Evolutionary conservation across 2,888 invertebrate genomes (phyloP).

Genomic region (Hirtodrosophila confusa): DNA sequence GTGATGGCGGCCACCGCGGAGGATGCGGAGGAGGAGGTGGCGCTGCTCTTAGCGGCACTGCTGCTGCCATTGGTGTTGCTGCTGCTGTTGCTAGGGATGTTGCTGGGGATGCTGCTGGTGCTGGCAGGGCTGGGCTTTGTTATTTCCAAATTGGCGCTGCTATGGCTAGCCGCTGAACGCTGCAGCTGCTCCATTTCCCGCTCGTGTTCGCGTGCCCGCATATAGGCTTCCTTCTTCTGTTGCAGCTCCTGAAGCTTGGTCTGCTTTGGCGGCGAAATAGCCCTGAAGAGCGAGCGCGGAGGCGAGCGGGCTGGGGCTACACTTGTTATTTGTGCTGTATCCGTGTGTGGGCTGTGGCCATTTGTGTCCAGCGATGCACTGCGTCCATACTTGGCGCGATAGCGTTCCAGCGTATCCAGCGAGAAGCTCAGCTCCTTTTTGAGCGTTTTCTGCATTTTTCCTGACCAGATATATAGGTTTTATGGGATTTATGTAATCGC

Average conservation of each 20-base stretch:
- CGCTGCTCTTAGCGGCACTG: constrained; percentile 20
- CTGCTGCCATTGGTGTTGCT: constrained; percentile 12
- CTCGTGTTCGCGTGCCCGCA: constrained; percentile 66
- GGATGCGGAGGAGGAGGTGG: constrained; percentile 14
- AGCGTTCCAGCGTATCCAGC: constrained; percentile 70
- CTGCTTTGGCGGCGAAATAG: constrained; percentile 60
- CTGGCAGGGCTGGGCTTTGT: constrained; percentile 20
- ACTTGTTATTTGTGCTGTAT: constrained; percentile 9
- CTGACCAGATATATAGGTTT: background rate
- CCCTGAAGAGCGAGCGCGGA: constrained; percentile 51
- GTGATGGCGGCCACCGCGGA: constrained; percentile 6
- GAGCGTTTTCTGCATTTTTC: constrained; percentile 62
- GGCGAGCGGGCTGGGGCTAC: constrained; percentile 32
- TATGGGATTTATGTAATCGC: constrained; percentile 75
- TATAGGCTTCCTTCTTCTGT: constrained; percentile 68
- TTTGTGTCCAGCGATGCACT: constrained; percentile 67
- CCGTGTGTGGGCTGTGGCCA: constrained; percentile 41
- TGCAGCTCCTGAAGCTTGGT: constrained; percentile 69
- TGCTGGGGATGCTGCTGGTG: background rate
- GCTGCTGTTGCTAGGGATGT: no score
- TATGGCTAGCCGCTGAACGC: constrained; percentile 30
- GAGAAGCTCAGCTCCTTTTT: constrained; percentile 73
- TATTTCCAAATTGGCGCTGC: constrained; percentile 19
- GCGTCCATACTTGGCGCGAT: constrained; percentile 69
- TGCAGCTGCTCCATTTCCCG: constrained; percentile 71